Evolutionary conservation across 2,797 vertebrate genomes (phyloP).

Genomic region (Toxotes lorentzi): DNA sequence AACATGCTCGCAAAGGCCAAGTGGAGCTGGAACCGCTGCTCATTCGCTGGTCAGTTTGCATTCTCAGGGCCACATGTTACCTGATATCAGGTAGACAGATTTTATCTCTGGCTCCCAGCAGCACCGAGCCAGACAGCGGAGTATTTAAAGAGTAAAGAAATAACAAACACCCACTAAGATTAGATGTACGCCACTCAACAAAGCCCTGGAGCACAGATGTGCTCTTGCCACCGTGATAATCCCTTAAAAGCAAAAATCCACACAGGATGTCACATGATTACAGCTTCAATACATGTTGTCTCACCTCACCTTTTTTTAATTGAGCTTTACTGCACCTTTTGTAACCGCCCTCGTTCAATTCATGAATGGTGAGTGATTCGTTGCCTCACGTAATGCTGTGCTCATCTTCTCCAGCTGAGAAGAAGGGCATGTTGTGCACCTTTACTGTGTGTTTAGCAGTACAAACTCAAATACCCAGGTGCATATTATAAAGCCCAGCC

Average conservation of each 20-base stretch:
- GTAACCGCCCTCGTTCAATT: constrained; percentile 54
- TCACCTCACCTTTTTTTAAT: constrained; percentile 67
- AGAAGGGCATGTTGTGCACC: constrained; percentile 45
- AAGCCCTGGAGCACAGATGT: constrained; percentile 57
- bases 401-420: constrained; percentile 53
- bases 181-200: constrained; percentile 72
- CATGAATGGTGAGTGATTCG: constrained; percentile 65
- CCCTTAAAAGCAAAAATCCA: constrained; percentile 71
- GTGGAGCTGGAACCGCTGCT: constrained; percentile 48
- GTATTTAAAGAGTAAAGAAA: constrained; percentile 77
- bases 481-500: constrained; percentile 58
- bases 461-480: constrained; percentile 67
- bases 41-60: constrained; percentile 77
- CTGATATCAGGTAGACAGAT: constrained; percentile 87
- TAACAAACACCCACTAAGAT: constrained; percentile 77
- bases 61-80: constrained; percentile 77
- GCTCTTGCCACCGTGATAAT: constrained; percentile 71
- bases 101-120: constrained; percentile 77
- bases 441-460: constrained; percentile 50
- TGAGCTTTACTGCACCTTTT: constrained; percentile 60
- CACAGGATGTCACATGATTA: constrained; percentile 64
- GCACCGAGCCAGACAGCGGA: constrained; percentile 66
- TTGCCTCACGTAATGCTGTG: constrained; percentile 40
- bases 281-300: constrained; percentile 55
- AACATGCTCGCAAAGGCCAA: constrained; percentile 58